Evolutionary conservation across 2,113 vertebrate species (phyloP).

Genomic region (Prinia subflava): DNA sequence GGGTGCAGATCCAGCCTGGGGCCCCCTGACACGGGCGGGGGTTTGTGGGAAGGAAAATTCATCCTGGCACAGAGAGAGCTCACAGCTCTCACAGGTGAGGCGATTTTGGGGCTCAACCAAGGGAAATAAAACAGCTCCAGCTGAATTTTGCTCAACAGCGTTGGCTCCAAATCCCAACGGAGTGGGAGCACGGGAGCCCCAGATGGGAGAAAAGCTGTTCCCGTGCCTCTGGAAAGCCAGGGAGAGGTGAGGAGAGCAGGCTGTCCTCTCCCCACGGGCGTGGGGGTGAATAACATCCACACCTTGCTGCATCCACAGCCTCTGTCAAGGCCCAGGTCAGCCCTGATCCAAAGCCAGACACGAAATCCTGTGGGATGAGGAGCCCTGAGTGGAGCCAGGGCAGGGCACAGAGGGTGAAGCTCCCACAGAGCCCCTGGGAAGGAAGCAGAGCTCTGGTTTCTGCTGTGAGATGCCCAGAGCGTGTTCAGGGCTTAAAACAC

Average conservation of each 20-base stretch:
- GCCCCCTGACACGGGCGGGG: fast-evolving
- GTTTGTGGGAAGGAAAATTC: not conserved
- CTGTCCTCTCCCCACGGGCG: not conserved
- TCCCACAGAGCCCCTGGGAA: fast-evolving
- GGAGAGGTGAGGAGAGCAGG: not conserved
- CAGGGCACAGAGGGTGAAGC: not conserved
- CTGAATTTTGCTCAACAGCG: not conserved
- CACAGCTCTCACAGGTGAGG: fast-evolving
- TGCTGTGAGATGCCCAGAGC: fast-evolving
- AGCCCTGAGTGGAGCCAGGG: not conserved
- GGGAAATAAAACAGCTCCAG: not conserved
- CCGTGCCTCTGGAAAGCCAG: not conserved
- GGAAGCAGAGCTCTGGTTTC: not conserved
- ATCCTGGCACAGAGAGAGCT: not conserved
- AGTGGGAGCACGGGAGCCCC: fast-evolving
- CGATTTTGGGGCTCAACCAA: fast-evolving
- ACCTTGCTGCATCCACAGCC: not conserved
- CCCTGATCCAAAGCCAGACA: not conserved
- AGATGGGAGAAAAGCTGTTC: not conserved
- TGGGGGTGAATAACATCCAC: not conserved
- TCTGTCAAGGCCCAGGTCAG: not conserved
- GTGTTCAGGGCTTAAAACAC: not conserved
- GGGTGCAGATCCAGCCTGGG: not conserved
- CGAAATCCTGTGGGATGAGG: fast-evolving
- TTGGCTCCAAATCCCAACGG: fast-evolving